Base-by-base conservation (phyloP, 2,113 vertebrate species). In the Gallinago media region DNA sequence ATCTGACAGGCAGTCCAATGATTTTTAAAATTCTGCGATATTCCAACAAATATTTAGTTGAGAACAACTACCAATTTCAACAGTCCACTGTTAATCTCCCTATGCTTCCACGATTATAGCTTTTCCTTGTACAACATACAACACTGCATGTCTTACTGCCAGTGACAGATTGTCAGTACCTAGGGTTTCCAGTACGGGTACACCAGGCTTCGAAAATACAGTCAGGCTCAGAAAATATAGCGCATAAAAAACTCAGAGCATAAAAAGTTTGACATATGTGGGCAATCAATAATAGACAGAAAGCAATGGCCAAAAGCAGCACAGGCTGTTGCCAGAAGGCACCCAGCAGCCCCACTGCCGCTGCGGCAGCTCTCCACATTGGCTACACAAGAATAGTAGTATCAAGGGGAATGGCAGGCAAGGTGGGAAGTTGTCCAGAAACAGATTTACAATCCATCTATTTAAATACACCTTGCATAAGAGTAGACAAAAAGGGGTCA, bases 381-480 rank as follows among this genome's bases (percentile, higher is more conserved):
- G 87, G 71, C 84, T 73, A 36, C 68, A 83, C 66, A 88, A 58
- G 52, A 87, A 93, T 8, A 94, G 91, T 12, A 55, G 40, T 11
- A 72, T 52, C 34, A 55, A 85, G 47, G 44, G 80, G 75, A 76
- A 93, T 1, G 42, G 85, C 71, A 71, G 83, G 73, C 15, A 3
- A 94, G 77, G 66, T 47, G 85, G 90, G 77, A 91, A 89, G 86
- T 72, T 66, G 83, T 95, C 92, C 94, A 94, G 83, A 83, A 63
- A 0, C 15, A 83, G 78, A 93, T 92, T 96, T 94, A 93, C 83
- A 84, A 65, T 58, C 71, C 75, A 92, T 81, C 90, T 94, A 88
- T 89, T 87, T 92, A 85, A 79, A 84, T 92, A 67, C 81, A 97
- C 79, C 94, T 96, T 92, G 81, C 66, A 55, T 91, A 89, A 96